Base-by-base conservation (phyloP, 1,140 invertebrate genomes). In the Pachypsylla venusta region DNA sequence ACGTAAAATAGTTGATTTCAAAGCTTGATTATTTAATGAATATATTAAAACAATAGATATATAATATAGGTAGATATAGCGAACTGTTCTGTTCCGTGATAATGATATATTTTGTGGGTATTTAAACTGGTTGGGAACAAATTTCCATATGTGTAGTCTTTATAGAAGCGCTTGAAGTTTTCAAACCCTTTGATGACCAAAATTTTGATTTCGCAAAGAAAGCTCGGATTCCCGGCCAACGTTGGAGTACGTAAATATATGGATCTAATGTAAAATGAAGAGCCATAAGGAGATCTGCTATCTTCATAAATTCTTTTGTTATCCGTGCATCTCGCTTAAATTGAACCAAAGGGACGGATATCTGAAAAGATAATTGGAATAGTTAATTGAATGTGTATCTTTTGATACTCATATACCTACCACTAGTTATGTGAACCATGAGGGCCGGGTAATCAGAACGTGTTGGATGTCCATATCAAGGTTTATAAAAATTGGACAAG, bases 251-350 rank as follows among this genome's bases (percentile, higher is more conserved):
- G 68, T 90, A 89, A 53, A 90, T 80, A 61, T 84, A 84, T 1
- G 88, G 88, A 71, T 91, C 84, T 42, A 89, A 71, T 16, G 83
- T 81, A 67, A 89, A 90, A 68, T 90, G 87, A 24, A 89, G 65
- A n/a, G 84, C 80, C 69, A 89, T 81, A 40, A 88, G 70, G 5
- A 87, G 71, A 67, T 91, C 86, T 1, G 85, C 83, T 2, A 82
- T 68, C 1, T 71, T 70, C 76, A 76, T 62, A 85, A 76, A 28
- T 70, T 62, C 20, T 70, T 64, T 67, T 74, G 67, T 1, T 67
- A 63, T 65, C 60, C 19, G 14, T 0, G 30, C n/a, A 60, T 66
- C 62, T 13, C 64, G 63, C 25, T 65, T 35, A 25, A 71, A 71
- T 59, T 84, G 82, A 1, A 78, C 79, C 65, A 85, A 63, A 3